phyloP scores from a whole-genome alignment of 2,113 vertebrate species.

The Protobothrops mucrosquamatus region DNA sequence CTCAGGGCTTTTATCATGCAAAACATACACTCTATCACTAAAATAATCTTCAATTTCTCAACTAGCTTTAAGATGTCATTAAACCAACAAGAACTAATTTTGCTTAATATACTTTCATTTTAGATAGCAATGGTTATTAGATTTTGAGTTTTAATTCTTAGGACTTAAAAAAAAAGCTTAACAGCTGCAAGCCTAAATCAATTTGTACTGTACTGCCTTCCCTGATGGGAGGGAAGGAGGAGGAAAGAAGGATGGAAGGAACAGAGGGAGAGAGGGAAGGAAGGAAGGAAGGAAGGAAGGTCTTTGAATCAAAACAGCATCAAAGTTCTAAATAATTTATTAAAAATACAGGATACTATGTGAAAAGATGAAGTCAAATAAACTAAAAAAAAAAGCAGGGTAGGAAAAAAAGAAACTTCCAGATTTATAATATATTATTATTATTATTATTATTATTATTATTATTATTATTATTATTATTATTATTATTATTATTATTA shows the following conservation, averaged over 20 bases:
- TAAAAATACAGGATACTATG: neutral
- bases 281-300: neutral
- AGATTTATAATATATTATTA: too few relatives aligned
- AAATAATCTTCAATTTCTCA: neutral
- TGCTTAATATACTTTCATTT: neutral
- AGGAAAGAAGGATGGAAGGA: too few relatives aligned
- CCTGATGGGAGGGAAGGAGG: neutral
- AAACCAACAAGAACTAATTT: neutral
- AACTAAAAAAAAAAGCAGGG: neutral
- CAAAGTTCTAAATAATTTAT: too few relatives aligned
- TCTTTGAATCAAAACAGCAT: neutral
- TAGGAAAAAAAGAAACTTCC: neutral
- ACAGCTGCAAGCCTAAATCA: neutral
- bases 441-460: too few relatives aligned
- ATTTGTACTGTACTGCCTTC: neutral
- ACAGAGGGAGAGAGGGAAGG: too few relatives aligned
- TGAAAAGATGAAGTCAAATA: neutral
- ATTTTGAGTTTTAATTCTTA: neutral
- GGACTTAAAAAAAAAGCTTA: neutral
- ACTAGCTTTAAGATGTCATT: neutral
- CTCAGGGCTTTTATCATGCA: neutral
- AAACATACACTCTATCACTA: too few relatives aligned
- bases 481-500: too few relatives aligned
- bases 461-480: too few relatives aligned
- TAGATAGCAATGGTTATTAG: neutral